Base-by-base conservation (phyloP, 2,797 vertebrate species). In the Anguilla pacifica region DNA sequence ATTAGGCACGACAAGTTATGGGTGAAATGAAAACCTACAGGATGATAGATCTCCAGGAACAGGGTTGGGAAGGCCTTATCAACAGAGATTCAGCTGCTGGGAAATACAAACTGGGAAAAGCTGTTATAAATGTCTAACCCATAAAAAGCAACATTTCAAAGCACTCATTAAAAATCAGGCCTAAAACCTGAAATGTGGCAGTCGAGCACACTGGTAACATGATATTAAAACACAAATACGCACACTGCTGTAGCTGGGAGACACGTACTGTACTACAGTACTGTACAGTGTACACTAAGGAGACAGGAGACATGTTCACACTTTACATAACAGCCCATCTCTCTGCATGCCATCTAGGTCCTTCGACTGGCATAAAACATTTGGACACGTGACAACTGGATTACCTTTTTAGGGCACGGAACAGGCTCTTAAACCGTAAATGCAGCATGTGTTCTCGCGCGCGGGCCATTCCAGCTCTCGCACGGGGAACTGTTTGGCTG, bases 331-430 rank as follows among this genome's bases (percentile, higher is more conserved):
- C 77, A 81, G 17, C 46, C 22, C 3, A 22, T 81, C 77, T 39
- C 74, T 77, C 74, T 49, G 5, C 46, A 51, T 9, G 77, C 43
- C 77, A 81, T 79, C 35, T 2, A 46, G 46, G 22, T 28, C 39
- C 43, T 25, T 81, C 77, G 13, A 9, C 77, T 51, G 77, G 43
- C 49, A 81, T 49, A 81, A 81, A 81, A 51, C 77, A 81, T 49
- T 81, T 46, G 77, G 77, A 81, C 77, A 81, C 11, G 77, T 49
- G 46, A 81, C 43, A 81, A 81, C 39, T 81, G 43, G 39, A 81
- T 46, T 81, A 49, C 19, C 77, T 81, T 81, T 81, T 81, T 81
- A 81, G 77, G 39, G 39, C 72, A 77, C 22, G 35, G 72, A 77
- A 77, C 22, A 43, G 46, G 77, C 25, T 46, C 46, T 49, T 49